phyloP scores from a whole-genome alignment of 2,888 invertebrate species.

The Morinoia aosen region DNA sequence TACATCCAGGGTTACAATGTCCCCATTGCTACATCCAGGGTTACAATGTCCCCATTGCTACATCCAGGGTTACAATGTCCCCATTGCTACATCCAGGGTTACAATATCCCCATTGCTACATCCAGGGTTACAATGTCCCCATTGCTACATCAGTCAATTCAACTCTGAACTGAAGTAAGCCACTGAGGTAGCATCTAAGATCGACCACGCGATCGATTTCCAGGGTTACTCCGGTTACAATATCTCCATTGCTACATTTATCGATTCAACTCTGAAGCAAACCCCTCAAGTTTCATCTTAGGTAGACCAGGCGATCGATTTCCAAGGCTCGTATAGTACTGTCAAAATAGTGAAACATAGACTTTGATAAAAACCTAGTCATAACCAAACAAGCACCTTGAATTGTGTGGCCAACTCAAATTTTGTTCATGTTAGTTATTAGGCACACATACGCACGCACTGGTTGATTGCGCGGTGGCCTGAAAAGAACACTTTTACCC shows the following conservation, averaged over 20 bases:
- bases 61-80: no score
- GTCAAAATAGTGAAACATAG: no score
- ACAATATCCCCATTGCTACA: not conserved
- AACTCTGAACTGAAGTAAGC: not conserved
- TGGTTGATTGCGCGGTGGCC: not conserved
- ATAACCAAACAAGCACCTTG: not conserved
- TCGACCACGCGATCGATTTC: no score
- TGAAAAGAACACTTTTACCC: not conserved
- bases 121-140: not conserved
- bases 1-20: not conserved
- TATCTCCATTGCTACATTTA: no score
- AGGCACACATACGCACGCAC: not conserved
- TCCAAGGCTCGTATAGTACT: not conserved
- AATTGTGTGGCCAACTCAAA: not conserved
- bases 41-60: no score
- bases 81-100: no score
- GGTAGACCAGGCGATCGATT: not conserved
- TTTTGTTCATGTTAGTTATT: not conserved
- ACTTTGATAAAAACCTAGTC: no score
- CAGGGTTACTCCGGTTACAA: no score
- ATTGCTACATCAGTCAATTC: not conserved
- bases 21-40: not conserved
- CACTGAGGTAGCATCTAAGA: not conserved
- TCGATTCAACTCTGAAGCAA: no score
- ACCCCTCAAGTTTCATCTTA: no score